Percentiles rank a stretch among this genome's conserved stretches.
Evolutionary conservation across 2,113 vertebrate genomes (phyloP).

Genomic region (Channa argus): DNA sequence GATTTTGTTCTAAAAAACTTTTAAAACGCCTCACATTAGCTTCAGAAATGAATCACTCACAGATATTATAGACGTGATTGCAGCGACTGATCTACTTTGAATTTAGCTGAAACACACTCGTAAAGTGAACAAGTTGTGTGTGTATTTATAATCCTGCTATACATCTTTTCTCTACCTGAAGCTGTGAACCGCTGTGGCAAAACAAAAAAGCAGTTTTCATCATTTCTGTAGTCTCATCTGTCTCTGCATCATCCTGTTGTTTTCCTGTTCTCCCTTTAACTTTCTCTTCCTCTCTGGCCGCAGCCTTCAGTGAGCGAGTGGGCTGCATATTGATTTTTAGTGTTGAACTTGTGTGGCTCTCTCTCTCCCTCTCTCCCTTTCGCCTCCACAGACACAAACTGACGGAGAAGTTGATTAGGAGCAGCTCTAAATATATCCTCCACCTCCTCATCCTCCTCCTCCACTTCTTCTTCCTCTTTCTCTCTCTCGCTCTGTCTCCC

Average conservation of each 20-base stretch:
- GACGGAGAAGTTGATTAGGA: slow-evolving; percentile 82
- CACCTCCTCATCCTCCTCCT: slow-evolving; percentile 58
- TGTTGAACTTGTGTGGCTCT: slow-evolving; percentile 68
- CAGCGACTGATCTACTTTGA: too few relatives aligned
- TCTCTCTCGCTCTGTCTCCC: slow-evolving; percentile 37
- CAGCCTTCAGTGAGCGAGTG: slow-evolving; percentile 66
- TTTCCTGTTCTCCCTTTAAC: slow-evolving; percentile 39
- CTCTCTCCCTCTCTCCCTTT: slow-evolving; percentile 49
- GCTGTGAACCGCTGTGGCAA: background rate
- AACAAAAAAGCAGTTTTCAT: slow-evolving; percentile 12
- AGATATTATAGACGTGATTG: too few relatives aligned
- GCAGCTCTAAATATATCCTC: slow-evolving; percentile 82
- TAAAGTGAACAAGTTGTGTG: background rate
- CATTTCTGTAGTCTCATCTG: background rate
- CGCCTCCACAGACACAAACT: slow-evolving; percentile 77
- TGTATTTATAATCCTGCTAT: too few relatives aligned
- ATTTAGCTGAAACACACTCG: background rate
- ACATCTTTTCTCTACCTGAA: background rate
- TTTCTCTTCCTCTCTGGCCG: slow-evolving; percentile 26
- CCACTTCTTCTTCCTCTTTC: slow-evolving; percentile 27
- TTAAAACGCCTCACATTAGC: background rate
- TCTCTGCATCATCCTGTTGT: slow-evolving; percentile 39
- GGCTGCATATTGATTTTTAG: slow-evolving; percentile 79
- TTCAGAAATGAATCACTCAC: background rate
- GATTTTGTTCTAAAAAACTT: background rate